phyloP scores from a whole-genome alignment of 2,113 vertebrate genomes.

The Charina bottae region DNA sequence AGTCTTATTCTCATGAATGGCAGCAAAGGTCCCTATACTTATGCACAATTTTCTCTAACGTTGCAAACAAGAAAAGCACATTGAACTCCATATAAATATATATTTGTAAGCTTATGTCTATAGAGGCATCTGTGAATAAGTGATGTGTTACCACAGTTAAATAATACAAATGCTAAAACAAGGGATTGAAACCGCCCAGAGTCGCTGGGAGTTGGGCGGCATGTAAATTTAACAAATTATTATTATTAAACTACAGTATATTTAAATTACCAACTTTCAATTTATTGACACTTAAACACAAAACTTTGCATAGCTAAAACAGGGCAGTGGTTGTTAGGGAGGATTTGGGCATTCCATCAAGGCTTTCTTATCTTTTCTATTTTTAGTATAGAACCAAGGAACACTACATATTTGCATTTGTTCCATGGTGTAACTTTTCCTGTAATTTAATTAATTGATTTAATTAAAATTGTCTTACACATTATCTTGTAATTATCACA shows the following conservation, averaged over 20 bases:
- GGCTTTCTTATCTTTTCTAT: not conserved
- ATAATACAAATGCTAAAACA: not conserved
- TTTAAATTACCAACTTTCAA: not conserved
- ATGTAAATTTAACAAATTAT: not conserved
- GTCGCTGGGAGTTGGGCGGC: not conserved
- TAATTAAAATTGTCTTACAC: slow-evolving; percentile 66
- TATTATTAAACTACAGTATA: not conserved
- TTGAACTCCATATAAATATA: not conserved
- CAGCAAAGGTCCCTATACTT: not conserved
- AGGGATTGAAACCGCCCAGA: not conserved
- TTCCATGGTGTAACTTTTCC: slow-evolving; percentile 42
- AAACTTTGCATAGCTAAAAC: not conserved
- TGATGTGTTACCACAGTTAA: not conserved
- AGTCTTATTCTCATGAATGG: not conserved
- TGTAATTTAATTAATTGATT: slow-evolving; percentile 34
- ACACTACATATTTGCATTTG: slow-evolving; percentile 5
- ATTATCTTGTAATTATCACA: slow-evolving; percentile 42
- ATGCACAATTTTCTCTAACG: not conserved
- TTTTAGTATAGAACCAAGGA: slow-evolving; percentile 17
- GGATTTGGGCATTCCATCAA: not conserved
- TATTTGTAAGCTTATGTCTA: not conserved
- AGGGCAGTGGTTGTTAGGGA: not conserved
- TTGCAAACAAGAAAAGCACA: not conserved
- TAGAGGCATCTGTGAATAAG: not conserved
- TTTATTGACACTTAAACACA: not conserved